These are phyloP conservation scores for Dissostichus mawsoni DNA, from an alignment of 2,113 vertebrate species.

Conservation along the genomic window DNA sequence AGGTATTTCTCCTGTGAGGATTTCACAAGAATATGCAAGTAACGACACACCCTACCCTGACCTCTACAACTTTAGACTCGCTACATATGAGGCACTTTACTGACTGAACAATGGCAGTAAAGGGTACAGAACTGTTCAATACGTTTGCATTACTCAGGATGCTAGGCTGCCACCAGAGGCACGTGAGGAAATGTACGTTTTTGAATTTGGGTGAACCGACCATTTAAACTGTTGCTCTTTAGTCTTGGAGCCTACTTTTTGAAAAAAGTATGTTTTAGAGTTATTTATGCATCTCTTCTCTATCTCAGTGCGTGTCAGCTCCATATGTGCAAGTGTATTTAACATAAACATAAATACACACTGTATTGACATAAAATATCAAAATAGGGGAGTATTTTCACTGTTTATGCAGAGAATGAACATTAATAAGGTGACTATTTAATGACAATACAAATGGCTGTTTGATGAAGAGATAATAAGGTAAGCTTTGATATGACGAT, in stretches of 20 bases:
- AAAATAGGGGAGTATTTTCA: no score
- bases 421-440: slow-evolving; percentile 11
- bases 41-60: not conserved
- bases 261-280: not conserved
- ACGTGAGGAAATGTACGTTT: not conserved
- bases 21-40: no score
- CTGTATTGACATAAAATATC: no score
- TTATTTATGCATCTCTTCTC: not conserved
- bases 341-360: no score
- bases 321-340: no score
- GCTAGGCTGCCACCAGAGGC: not conserved
- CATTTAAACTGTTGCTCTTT: not conserved
- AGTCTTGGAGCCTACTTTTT: not conserved
- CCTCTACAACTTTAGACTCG: not conserved
- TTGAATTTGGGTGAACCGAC: not conserved
- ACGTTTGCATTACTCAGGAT: not conserved
- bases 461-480: slow-evolving; percentile 47
- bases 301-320: not conserved
- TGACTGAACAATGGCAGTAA: not conserved
- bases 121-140: not conserved
- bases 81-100: not conserved
- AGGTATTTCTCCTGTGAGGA: no score
- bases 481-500: slow-evolving; percentile 29
- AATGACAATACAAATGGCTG: slow-evolving; percentile 32
- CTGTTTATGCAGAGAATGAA: not conserved